phyloP scores from a whole-genome alignment of 2,888 invertebrate species.

The Theretra japonica region DNA sequence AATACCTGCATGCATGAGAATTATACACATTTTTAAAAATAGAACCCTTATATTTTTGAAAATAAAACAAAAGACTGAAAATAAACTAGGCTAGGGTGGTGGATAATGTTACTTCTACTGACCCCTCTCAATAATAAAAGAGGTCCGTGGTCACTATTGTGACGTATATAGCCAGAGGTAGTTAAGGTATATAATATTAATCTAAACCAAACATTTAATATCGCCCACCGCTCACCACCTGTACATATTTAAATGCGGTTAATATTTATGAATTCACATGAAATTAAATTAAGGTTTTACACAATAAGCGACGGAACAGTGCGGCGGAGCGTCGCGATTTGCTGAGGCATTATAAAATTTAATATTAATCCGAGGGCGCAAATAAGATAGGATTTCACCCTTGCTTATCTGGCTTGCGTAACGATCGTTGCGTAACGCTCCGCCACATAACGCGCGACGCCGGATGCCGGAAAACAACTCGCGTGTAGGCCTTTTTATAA shows the following conservation, averaged over 20 bases:
- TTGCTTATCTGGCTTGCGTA: conserved; percentile 68
- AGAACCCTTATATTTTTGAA: no score
- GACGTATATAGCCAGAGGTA: no score
- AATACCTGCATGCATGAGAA: no score
- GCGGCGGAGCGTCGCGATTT: conserved; percentile 59
- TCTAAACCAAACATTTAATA: conserved; percentile 12
- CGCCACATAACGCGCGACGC: conserved; percentile 44
- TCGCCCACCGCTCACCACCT: neutral
- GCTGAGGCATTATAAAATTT: conserved; percentile 77
- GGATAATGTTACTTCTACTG: no score
- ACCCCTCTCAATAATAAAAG: no score
- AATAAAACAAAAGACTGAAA: no score
- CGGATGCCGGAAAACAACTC: conserved; percentile 45
- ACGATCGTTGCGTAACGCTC: conserved; percentile 58
- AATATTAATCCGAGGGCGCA: conserved; percentile 78
- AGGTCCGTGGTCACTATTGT: no score
- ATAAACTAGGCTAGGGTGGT: no score
- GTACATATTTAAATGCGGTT: conserved; percentile 46
- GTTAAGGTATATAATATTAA: neutral
- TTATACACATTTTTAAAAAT: no score
- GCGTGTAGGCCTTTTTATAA: conserved; percentile 45
- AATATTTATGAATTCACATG: conserved; percentile 68
- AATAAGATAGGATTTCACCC: conserved; percentile 80
- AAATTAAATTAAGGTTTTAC: conserved; percentile 73
- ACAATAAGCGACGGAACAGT: conserved; percentile 64